Evolutionary conservation across 2,797 vertebrate species (phyloP).

Genomic region (Octomys mimax): DNA sequence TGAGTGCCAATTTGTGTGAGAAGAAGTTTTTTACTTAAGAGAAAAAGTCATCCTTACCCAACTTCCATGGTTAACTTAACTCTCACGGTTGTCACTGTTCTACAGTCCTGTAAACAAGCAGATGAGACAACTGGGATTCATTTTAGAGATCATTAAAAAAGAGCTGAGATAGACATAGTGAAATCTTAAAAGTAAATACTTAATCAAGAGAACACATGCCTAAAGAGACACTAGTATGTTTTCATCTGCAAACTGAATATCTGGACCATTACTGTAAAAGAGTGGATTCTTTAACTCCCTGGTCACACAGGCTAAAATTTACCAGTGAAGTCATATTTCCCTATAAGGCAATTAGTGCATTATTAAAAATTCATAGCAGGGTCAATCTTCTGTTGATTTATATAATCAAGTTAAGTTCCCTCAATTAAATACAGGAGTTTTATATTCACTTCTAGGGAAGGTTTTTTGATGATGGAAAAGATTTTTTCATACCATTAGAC

Average conservation of each 20-base stretch:
- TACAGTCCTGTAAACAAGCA: conserved; percentile 66
- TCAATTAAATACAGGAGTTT: conserved; percentile 70
- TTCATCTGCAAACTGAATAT: conserved; percentile 71
- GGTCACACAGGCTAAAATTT: conserved; percentile 82
- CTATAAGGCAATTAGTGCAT: conserved; percentile 85
- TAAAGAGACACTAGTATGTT: conserved; percentile 51
- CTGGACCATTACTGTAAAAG: conserved; percentile 62
- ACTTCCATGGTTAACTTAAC: conserved; percentile 54
- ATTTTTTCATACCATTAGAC: conserved; percentile 7
- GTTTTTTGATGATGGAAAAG: conserved; percentile 38
- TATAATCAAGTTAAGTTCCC: conserved; percentile 84
- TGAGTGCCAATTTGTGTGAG: not conserved
- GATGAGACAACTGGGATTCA: conserved; percentile 62
- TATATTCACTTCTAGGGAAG: conserved; percentile 69
- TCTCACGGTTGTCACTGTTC: conserved; percentile 47
- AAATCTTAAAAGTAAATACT: conserved; percentile 76
- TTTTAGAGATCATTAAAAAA: conserved; percentile 79
- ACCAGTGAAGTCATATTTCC: conserved; percentile 82
- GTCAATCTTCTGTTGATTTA: conserved; percentile 85
- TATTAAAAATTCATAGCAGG: conserved; percentile 86
- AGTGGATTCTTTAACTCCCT: conserved; percentile 77
- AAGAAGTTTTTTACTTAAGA: conserved; percentile 39
- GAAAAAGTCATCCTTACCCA: not conserved
- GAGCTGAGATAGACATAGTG: conserved; percentile 65
- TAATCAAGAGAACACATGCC: conserved; percentile 58